These are phyloP conservation scores for Leptobrachium leishanense DNA, from an alignment of 2,113 vertebrate genomes.

Conservation along the genomic window DNA sequence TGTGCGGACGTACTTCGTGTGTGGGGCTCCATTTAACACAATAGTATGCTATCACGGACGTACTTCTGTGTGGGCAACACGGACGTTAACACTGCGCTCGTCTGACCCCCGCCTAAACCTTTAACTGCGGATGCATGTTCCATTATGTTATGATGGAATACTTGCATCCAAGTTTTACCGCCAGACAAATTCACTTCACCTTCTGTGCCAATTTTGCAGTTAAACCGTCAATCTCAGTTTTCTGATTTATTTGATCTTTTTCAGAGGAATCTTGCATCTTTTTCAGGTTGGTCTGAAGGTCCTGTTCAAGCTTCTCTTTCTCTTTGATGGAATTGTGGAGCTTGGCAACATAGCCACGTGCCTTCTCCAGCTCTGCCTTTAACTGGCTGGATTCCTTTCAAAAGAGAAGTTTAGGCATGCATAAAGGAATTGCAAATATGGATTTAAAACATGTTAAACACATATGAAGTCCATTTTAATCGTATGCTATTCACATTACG, in stretches of 20 bases:
- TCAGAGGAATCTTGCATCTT: slow-evolving; percentile 73
- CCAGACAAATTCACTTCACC: slow-evolving; percentile 55
- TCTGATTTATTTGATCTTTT: slow-evolving; percentile 77
- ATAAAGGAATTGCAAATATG: not conserved
- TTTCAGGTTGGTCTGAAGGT: slow-evolving; percentile 76
- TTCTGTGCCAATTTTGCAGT: slow-evolving; percentile 69
- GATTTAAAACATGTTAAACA: not conserved
- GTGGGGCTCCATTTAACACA: too few species aligned
- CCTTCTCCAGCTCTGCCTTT: slow-evolving; percentile 69
- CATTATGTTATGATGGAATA: too few species aligned
- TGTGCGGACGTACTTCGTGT: too few species aligned
- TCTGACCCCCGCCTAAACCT: too few species aligned
- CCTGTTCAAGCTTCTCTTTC: slow-evolving; percentile 76
- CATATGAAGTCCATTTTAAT: too few species aligned
- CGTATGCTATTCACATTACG: too few species aligned
- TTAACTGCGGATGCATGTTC: too few species aligned
- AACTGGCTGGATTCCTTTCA: slow-evolving; percentile 78
- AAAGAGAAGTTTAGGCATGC: slow-evolving; percentile 51
- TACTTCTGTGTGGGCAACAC: too few species aligned
- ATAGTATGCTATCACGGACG: too few species aligned
- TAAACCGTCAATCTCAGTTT: slow-evolving; percentile 73
- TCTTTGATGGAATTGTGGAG: slow-evolving; percentile 74
- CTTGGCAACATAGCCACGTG: slow-evolving; percentile 71
- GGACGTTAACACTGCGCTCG: too few species aligned
- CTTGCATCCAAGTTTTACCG: too few species aligned